Evolutionary conservation across 1,140 invertebrate species (phyloP), one percentile per base, ranked within the genome.

Genomic region (Aleiodes sp.): DNA sequence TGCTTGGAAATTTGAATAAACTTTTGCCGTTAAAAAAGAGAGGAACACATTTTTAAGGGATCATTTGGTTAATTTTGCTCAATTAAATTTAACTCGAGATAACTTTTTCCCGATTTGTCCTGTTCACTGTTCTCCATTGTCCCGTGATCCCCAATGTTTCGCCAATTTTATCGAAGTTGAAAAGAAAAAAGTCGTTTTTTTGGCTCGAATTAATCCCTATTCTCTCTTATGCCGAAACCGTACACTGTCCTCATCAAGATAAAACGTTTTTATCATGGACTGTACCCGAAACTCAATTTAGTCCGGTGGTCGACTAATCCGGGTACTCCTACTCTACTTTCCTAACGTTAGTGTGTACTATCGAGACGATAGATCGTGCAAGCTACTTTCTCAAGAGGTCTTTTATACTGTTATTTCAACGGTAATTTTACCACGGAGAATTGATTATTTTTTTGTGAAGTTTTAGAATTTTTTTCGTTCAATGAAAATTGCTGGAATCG

Each of bases 201-300:
- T 59, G 12, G 16, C 56, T 31, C 14, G 26, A 59, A 59, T 31
- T 59, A 59, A 59, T 59, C 56, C 28, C 56, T n/a, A 59, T 59
- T 59, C 29, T 2, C 2, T 33, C 28, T 59, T 59, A n/a, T 14
- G 16, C 26, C 28, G 56, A 24, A 59, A 59, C 56, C 14, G 29
- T 59, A 59, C 28, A 28, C 56, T 59, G 24, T 31, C 56, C 28
- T 59, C 56, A 59, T 59, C 56, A 59, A 59, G 56, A 59, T 59
- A 59, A 59, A 59, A 59, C 12, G 56, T 59, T 59, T 59, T 59
- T 59, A 59, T 29, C 56, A 59, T 59, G 26, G 56, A 59, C 56
- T 59, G 28, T 59, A 59, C 46, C 28, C 26, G 29, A 43, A 59
- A 59, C 56, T 26, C 56, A 59, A 59, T 59, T 59, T 59, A 59